These are phyloP conservation scores for Pogonophryne albipinna DNA, from an alignment of 2,797 vertebrate genomes.

Conservation along the genomic window DNA sequence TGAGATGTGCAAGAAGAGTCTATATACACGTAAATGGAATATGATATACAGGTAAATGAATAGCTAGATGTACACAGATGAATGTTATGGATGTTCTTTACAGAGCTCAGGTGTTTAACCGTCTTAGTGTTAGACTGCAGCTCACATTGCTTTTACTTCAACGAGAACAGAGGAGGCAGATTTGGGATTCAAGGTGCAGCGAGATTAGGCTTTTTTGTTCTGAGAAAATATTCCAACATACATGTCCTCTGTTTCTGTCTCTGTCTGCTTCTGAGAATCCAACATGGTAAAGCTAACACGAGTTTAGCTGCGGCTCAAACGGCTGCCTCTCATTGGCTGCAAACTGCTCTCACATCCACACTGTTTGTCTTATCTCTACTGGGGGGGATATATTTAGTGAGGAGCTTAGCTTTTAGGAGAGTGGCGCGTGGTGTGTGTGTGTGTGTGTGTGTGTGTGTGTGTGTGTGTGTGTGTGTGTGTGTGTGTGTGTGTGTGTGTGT, in stretches of 20 bases:
- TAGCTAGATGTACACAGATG: too few relatives aligned
- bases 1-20: too few relatives aligned
- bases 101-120: too few relatives aligned
- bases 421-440: conserved; percentile 59
- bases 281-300: conserved; percentile 79
- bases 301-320: conserved; percentile 78
- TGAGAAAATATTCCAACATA: conserved; percentile 11
- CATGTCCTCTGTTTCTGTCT: conserved; percentile 20
- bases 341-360: conserved; percentile 82
- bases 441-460: conserved; percentile 42
- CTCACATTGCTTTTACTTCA: not conserved
- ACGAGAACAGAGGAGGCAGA: conserved; percentile 17
- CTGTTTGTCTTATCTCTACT: conserved; percentile 88
- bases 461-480: conserved; percentile 22
- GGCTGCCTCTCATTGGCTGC: conserved; percentile 81
- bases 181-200: conserved; percentile 15
- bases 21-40: too few relatives aligned
- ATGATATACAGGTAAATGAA: too few relatives aligned
- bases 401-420: conserved; percentile 84
- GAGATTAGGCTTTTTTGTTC: conserved; percentile 19
- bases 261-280: conserved; percentile 69
- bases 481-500: conserved; percentile 46
- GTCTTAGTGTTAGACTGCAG: too few relatives aligned
- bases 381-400: conserved; percentile 90
- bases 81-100: too few relatives aligned